Evolutionary conservation across 1,140 invertebrate species (phyloP).

Genomic region (Drosophila quadrilineata): DNA sequence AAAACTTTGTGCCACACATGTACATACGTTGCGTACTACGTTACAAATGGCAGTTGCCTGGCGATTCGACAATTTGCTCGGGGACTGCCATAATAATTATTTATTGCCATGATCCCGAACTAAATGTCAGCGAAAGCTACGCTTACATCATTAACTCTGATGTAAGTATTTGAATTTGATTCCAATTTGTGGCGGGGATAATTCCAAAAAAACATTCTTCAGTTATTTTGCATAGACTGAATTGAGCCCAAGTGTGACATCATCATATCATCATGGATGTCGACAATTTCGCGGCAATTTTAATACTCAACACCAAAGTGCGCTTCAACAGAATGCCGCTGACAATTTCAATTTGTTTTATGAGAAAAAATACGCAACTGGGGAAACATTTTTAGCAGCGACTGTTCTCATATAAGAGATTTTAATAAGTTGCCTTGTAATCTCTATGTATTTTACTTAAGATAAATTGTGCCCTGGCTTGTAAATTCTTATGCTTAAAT

Average conservation of each 20-base stretch:
- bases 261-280: neutral
- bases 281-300: conserved; percentile 14
- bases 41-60: conserved; percentile 15
- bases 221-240: conserved; percentile 5
- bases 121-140: neutral
- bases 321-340: conserved; percentile 31
- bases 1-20: conserved; percentile 57
- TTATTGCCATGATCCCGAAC: conserved; percentile 1
- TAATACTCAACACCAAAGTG: conserved; percentile 45
- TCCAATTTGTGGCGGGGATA: too few species aligned
- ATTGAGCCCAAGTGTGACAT: conserved; percentile 11
- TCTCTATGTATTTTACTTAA: too few species aligned
- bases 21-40: conserved; percentile 10
- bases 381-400: conserved; percentile 25
- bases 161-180: too few species aligned
- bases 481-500: too few species aligned
- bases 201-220: neutral
- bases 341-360: conserved; percentile 23
- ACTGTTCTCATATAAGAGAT: neutral
- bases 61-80: too few species aligned
- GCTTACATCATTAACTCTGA: neutral
- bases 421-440: conserved; percentile 10
- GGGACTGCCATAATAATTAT: conserved; percentile 5
- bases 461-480: too few species aligned
- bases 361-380: conserved; percentile 5